Evolutionary conservation across 2,113 vertebrate species (phyloP).

Genomic region (Saimiri boliviensis): DNA sequence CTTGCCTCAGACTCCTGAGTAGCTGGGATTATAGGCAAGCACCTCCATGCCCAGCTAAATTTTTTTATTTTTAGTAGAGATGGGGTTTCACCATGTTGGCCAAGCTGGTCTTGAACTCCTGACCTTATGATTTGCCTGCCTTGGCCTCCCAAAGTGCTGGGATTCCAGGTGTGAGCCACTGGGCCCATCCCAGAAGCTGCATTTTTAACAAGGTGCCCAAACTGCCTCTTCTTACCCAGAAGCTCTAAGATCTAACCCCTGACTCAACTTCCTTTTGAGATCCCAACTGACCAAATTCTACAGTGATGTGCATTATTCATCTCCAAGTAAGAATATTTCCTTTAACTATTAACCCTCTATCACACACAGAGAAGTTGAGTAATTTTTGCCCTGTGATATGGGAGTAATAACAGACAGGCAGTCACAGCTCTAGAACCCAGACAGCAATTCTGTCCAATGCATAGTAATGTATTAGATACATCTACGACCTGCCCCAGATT

Average conservation of each 20-base stretch:
- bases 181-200: not conserved
- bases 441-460: not conserved
- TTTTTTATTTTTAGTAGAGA: no score
- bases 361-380: not conserved
- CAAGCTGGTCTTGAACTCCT: no score
- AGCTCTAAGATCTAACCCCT: not conserved
- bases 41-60: no score
- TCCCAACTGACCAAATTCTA: not conserved
- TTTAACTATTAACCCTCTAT: not conserved
- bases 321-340: not conserved
- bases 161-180: no score
- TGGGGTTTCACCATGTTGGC: no score
- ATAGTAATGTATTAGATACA: not conserved
- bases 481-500: not conserved
- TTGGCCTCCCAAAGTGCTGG: no score
- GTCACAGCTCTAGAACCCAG: not conserved
- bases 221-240: not conserved
- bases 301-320: not conserved
- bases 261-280: not conserved
- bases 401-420: not conserved
- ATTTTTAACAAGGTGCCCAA: not conserved
- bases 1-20: no score
- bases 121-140: no score
- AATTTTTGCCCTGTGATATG: not conserved
- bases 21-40: no score